These are phyloP conservation scores for Campylomormyrus numenius DNA, from an alignment of 2,113 vertebrate genomes.

Conservation along the genomic window DNA sequence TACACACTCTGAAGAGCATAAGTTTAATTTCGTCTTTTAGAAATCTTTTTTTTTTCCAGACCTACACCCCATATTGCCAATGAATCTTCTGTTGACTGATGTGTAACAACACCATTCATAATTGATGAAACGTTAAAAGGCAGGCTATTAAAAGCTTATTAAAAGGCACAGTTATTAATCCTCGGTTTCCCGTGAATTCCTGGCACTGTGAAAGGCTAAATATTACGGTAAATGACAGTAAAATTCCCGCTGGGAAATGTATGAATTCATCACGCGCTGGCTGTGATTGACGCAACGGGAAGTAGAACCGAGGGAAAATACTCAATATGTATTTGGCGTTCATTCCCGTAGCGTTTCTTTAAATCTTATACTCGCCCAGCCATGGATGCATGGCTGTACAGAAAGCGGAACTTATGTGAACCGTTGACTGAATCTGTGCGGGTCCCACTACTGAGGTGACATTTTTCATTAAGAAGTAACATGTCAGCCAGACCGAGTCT, in stretches of 20 bases:
- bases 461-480: not conserved
- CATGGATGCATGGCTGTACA: not conserved
- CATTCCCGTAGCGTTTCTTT: not conserved
- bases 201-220: not conserved
- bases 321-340: not conserved
- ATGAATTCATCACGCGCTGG: not conserved
- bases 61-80: not conserved
- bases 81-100: conserved; percentile 4
- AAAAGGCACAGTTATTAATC: conserved; percentile 8
- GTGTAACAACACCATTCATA: conserved; percentile 6
- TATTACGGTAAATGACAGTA: conserved; percentile 6
- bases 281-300: not conserved
- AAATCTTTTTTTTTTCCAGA: not conserved
- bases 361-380: not conserved
- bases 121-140: conserved; percentile 5
- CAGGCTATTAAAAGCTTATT: conserved; percentile 8
- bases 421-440: not conserved
- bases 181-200: conserved; percentile 5
- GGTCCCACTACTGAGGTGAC: not conserved
- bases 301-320: not conserved
- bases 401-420: not conserved
- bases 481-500: not conserved
- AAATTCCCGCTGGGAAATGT: conserved; percentile 3
- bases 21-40: not conserved
- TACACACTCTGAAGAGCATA: not conserved